These are phyloP conservation scores for Clostera curtula DNA, from an alignment of 2,888 invertebrate genomes.

Conservation along the genomic window DNA sequence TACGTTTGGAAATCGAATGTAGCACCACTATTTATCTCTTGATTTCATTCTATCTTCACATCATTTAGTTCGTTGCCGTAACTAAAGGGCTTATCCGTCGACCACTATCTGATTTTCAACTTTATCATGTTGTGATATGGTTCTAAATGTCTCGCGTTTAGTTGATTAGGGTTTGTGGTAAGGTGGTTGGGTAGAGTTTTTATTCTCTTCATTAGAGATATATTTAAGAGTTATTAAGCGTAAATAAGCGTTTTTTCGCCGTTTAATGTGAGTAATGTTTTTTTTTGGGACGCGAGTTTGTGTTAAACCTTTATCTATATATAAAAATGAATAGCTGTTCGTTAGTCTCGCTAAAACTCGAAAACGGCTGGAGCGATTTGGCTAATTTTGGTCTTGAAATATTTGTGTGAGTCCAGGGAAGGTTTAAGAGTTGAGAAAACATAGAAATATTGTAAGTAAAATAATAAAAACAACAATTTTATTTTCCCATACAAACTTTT, in stretches of 20 bases:
- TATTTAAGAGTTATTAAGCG: constrained; percentile 47
- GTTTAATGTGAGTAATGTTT: constrained; percentile 5
- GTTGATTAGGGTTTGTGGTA: constrained; percentile 18
- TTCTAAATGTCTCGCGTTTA: constrained; percentile 13
- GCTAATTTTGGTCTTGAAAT: too few relatives aligned
- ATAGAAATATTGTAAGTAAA: too few relatives aligned
- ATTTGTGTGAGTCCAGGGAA: neutral
- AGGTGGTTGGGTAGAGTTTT: constrained; percentile 26
- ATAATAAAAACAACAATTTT: too few relatives aligned
- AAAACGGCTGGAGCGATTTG: too few relatives aligned
- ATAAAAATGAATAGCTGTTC: too few relatives aligned
- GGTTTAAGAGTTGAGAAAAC: too few relatives aligned
- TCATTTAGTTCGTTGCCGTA: constrained; percentile 37
- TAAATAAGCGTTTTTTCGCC: constrained; percentile 33
- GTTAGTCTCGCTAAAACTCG: too few relatives aligned
- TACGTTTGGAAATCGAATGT: constrained; percentile 39
- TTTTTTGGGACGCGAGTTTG: too few relatives aligned
- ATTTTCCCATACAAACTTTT: too few relatives aligned
- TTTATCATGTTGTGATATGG: constrained; percentile 15
- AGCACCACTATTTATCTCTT: constrained; percentile 37
- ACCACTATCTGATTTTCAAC: constrained; percentile 15
- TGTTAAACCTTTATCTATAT: too few relatives aligned
- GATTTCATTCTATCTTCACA: constrained; percentile 55
- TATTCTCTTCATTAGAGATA: constrained; percentile 46
- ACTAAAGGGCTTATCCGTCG: constrained; percentile 27